phyloP scores from a whole-genome alignment of 2,113 vertebrate species.

The Megalops atlanticus region DNA sequence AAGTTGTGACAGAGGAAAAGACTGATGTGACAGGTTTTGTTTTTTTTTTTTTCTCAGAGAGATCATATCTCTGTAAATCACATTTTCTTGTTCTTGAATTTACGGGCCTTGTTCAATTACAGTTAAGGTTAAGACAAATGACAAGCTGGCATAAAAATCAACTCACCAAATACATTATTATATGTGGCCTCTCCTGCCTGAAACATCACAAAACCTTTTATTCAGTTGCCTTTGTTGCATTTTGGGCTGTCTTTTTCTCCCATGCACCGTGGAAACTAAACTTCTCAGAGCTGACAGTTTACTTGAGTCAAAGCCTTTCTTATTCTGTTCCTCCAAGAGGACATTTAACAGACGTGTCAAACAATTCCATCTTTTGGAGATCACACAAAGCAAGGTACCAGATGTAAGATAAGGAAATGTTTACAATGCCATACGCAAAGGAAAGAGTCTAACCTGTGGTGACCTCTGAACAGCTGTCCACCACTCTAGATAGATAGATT shows the following conservation, averaged over 20 bases:
- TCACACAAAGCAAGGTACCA: background rate
- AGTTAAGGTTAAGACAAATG: background rate
- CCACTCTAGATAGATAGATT: no score
- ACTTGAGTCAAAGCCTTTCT: background rate
- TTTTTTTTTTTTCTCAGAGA: background rate
- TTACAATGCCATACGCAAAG: no score
- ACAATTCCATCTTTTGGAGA: background rate
- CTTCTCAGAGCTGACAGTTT: background rate
- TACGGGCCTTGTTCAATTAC: background rate
- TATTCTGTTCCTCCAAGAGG: background rate
- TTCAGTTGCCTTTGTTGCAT: background rate
- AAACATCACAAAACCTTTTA: background rate
- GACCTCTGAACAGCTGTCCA: background rate
- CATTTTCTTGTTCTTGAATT: background rate
- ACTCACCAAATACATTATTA: background rate
- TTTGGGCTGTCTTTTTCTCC: background rate
- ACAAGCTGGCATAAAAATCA: background rate
- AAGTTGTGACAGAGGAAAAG: background rate
- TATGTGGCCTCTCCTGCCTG: background rate
- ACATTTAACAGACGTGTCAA: background rate
- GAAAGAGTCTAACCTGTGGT: no score
- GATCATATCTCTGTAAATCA: background rate
- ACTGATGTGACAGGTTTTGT: background rate
- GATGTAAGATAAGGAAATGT: no score
- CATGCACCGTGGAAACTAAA: conserved; percentile 12